Percentiles rank a stretch among this genome's conserved stretches.
Evolutionary conservation across 2,888 invertebrate genomes (phyloP).

Genomic region (Lacanobia oleracea): DNA sequence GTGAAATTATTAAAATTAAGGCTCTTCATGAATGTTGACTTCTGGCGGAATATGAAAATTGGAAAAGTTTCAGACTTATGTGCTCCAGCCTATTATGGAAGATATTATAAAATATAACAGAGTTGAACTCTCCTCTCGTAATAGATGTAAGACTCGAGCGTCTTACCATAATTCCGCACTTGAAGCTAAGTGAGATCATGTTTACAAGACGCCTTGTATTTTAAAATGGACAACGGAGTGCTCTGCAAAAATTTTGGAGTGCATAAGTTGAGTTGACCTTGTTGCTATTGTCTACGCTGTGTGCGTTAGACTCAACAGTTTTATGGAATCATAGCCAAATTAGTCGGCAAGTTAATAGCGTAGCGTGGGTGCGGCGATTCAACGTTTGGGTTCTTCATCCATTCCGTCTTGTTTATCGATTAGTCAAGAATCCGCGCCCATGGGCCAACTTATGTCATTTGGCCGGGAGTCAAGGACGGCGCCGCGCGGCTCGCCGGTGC

Average conservation of each 20-base stretch:
- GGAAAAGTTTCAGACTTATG: constrained; percentile 78
- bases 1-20: constrained; percentile 84
- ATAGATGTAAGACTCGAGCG: constrained; percentile 30
- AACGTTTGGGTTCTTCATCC: constrained; percentile 81
- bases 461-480: constrained; percentile 90
- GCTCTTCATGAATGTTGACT: constrained; percentile 79
- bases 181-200: constrained; percentile 39
- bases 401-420: constrained; percentile 88
- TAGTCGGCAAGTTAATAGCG: constrained; percentile 81
- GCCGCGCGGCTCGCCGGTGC: constrained; percentile 84
- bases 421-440: constrained; percentile 89
- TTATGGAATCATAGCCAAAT: constrained; percentile 82
- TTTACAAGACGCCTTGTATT: constrained; percentile 35
- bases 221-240: constrained; percentile 5
- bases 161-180: constrained; percentile 35
- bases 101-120: constrained; percentile 64
- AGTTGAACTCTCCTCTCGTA: constrained; percentile 46
- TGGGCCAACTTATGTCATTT: constrained; percentile 90
- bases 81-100: constrained; percentile 61
- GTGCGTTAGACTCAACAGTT: constrained; percentile 70
- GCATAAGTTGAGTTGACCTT: constrained; percentile 55
- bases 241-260: constrained; percentile 23
- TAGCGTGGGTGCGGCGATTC: constrained; percentile 83
- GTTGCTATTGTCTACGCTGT: constrained; percentile 58
- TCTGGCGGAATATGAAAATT: constrained; percentile 78